Percentiles rank a stretch among this genome's conserved stretches.
Conservation (phyloP, 2,797 vertebrate genomes). For the Rhynchonycteris naso region DNA sequence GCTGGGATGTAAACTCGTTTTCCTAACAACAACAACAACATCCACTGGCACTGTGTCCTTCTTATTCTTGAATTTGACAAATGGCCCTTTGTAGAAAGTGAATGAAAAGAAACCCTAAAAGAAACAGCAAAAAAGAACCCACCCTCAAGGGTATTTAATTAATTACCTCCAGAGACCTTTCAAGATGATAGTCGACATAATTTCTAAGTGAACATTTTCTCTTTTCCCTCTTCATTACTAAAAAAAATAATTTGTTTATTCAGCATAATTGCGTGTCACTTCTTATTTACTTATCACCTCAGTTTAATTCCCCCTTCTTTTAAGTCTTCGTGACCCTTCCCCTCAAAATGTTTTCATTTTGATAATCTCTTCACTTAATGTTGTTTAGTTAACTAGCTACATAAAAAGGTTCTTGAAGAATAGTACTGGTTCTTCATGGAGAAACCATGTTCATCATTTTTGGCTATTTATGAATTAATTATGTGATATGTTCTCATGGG, state of each 20-base stretch:
- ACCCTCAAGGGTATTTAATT: not conserved
- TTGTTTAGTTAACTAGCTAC: constrained; percentile 16
- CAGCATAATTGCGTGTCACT: not conserved
- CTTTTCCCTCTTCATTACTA: not conserved
- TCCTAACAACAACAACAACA: constrained; percentile 57
- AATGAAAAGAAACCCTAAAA: constrained; percentile 55
- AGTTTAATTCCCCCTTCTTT: not conserved
- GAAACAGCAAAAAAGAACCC: not conserved
- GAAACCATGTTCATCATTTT: constrained; percentile 1
- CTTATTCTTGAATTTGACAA: constrained; percentile 80
- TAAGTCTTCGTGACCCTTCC: not conserved
- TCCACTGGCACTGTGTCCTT: constrained; percentile 52
- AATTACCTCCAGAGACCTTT: not conserved
- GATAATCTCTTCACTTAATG: not conserved
- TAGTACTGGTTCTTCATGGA: not conserved
- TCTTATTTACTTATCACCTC: not conserved
- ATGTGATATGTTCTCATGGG: not conserved
- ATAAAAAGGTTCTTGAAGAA: not conserved
- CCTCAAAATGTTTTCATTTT: constrained; percentile 47
- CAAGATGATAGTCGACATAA: constrained; percentile 12
- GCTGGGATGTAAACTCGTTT: constrained; percentile 50
- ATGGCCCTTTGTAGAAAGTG: constrained; percentile 55
- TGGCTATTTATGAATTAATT: constrained; percentile 40
- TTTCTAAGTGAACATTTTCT: not conserved
- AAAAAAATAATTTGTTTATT: not conserved